phyloP scores from a whole-genome alignment of 2,797 vertebrate species.

The Chlorospingus flavigularis region DNA sequence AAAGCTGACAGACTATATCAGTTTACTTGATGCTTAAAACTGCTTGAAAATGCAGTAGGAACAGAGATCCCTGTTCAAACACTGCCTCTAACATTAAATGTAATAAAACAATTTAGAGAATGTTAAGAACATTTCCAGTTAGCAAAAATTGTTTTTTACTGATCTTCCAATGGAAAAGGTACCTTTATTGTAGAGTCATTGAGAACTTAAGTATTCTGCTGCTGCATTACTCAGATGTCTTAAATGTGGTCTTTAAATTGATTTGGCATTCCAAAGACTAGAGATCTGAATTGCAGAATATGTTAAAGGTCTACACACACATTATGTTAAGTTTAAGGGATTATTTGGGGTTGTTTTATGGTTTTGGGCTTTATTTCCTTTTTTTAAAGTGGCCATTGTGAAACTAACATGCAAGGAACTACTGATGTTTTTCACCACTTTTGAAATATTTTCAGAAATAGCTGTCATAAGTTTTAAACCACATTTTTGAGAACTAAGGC shows the following conservation, averaged over 20 bases:
- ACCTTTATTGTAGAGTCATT: not conserved
- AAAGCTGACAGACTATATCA: not conserved
- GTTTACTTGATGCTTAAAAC: not conserved
- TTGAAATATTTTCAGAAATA: not conserved
- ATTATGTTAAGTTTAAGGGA: not conserved
- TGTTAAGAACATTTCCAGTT: not conserved
- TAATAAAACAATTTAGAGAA: not conserved
- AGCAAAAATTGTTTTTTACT: not conserved
- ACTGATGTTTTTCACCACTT: not conserved
- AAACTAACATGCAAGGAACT: not conserved
- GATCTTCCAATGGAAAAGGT: not conserved
- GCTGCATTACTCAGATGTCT: rapidly evolving
- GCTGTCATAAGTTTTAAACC: not conserved
- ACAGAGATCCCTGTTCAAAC: not conserved
- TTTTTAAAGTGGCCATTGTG: not conserved
- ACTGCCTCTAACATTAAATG: not conserved
- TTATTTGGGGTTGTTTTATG: not conserved
- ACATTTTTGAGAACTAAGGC: not conserved
- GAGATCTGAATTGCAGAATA: not conserved
- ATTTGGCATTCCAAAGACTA: not conserved
- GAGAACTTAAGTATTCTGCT: not conserved
- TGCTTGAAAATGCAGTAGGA: not conserved
- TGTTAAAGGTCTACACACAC: not conserved
- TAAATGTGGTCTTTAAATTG: not conserved
- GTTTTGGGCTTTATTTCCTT: not conserved